Conservation (phyloP, 2,113 vertebrate genomes). For the Saccopteryx bilineata region DNA sequence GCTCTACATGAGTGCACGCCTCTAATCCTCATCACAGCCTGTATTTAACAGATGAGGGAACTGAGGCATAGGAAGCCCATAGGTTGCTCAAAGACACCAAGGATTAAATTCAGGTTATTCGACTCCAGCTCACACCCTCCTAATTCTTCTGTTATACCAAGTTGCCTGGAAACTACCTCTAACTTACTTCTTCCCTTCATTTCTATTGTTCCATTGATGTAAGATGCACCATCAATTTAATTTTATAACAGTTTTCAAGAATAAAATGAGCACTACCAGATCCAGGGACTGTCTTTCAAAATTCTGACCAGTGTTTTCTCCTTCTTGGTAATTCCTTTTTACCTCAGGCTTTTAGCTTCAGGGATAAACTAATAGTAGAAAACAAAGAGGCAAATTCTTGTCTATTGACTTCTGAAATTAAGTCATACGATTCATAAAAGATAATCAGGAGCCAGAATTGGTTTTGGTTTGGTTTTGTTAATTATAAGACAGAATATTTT, state of each 20-base stretch:
- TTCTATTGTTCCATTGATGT: slow-evolving; percentile 24
- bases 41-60: neutral
- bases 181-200: neutral
- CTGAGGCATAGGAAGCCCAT: neutral
- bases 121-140: neutral
- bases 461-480: slow-evolving; percentile 7
- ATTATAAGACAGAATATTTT: neutral
- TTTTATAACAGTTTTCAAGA: slow-evolving; percentile 43
- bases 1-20: neutral
- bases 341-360: neutral
- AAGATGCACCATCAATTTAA: slow-evolving; percentile 41
- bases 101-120: neutral
- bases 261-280: slow-evolving; percentile 35
- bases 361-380: slow-evolving; percentile 26
- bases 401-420: slow-evolving; percentile 2
- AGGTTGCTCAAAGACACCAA: neutral
- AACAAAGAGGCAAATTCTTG: slow-evolving; percentile 41
- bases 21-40: neutral
- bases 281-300: slow-evolving; percentile 33
- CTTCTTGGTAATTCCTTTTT: slow-evolving; percentile 41
- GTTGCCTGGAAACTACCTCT: neutral
- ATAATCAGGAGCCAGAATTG: neutral
- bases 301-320: neutral
- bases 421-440: neutral
- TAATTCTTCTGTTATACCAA: neutral